Percentiles rank a stretch among this genome's conserved stretches.
Evolutionary conservation across 2,888 invertebrate genomes (phyloP).

Genomic region (Synergus japonicus): DNA sequence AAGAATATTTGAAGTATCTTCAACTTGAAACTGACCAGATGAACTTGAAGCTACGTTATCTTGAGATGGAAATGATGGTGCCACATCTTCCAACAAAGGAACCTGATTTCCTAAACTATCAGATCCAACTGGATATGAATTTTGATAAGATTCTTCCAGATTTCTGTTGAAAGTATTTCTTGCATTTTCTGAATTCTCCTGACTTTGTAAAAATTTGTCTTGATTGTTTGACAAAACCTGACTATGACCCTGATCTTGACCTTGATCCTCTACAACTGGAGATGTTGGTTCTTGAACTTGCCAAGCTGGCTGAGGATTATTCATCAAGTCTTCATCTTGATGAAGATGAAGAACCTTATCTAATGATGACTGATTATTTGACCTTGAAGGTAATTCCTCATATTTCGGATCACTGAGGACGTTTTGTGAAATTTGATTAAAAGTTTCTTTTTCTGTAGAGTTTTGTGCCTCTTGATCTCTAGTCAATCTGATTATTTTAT

Average conservation of each 20-base stretch:
- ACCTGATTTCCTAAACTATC: background rate
- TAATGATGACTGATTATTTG: background rate
- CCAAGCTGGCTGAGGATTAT: background rate
- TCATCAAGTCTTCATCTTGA: background rate
- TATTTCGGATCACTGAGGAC: background rate
- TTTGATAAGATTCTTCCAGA: background rate
- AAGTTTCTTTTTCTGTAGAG: background rate
- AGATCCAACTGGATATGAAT: background rate
- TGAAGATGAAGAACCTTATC: background rate
- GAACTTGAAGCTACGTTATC: background rate
- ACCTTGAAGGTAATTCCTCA: background rate
- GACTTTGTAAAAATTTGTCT: background rate
- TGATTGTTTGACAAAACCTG: background rate
- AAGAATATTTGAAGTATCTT: background rate
- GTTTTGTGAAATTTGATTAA: background rate
- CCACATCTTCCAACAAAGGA: background rate
- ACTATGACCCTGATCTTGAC: background rate
- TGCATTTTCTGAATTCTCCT: background rate
- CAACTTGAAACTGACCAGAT: background rate
- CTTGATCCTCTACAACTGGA: background rate
- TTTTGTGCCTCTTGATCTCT: background rate
- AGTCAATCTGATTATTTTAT: background rate
- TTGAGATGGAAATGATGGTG: background rate
- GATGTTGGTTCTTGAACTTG: background rate
- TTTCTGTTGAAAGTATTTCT: background rate